Base-by-base conservation (phyloP, 2,113 vertebrate species). In the Corydoras sp. region DNA sequence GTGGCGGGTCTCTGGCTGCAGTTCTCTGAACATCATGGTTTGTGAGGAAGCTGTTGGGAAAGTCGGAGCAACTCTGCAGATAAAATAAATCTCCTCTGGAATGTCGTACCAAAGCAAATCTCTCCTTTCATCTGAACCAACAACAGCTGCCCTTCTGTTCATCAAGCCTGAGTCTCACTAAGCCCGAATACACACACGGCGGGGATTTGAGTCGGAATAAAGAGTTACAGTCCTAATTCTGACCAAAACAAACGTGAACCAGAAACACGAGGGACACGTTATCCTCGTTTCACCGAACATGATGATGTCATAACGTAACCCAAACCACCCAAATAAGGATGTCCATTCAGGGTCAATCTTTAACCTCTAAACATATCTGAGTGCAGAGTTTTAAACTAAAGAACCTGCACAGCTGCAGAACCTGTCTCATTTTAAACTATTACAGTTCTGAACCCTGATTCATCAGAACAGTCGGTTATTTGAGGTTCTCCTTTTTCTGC, bases 11-110 rank as follows among this genome's bases (percentile, higher is more conserved):
- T 43, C 32, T 35, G 32, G 32, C 32, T 35, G 32, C 35, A 43
- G 35, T 43, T 43, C 35, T 43, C 4, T 43, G 35, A 43, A 43
- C 7, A 8, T 79, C 81, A 80, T 82, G 81, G 78, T 73, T 18
- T 5, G 7, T 15, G 55, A 62, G 9, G 62, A 32, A 58, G 6
- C 29, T 73, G 48, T 43, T 58, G 43, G 10, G 10, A 32, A 66
- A 73, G n/a, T 43, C 49, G 10, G 1, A 14, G 30, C 9, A 53
- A 29, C n/a, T 15, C 43, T 14, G 14, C 32, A 65, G 30, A 71
- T 74, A 62, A 76, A 62, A 15, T 18, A 76, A 83, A 83, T 77
- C 81, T 77, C 18, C n/a, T 54, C 14, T 69, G 67, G 79, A 83
- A 83, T 83, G 79, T 71, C 10, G 58, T 64, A 35, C 61, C 58